Percentiles rank a stretch among this genome's conserved stretches.
These are phyloP conservation scores for Ctenopoma multispine DNA, from an alignment of 2,797 vertebrate genomes.

Conservation along the genomic window DNA sequence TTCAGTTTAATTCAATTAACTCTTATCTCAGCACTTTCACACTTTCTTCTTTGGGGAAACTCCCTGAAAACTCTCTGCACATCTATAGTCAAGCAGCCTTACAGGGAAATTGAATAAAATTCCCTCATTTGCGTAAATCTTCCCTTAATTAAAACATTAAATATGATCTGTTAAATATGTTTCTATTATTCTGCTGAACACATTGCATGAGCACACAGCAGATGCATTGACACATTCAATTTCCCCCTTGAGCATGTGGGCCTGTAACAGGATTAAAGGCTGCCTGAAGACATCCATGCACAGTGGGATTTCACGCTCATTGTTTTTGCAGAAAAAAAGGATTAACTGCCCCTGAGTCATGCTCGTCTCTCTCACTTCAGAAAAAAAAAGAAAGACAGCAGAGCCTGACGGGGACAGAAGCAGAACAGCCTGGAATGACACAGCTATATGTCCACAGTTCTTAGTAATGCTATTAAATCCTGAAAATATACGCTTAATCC, in stretches of 20 bases:
- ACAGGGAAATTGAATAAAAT: slow-evolving; percentile 46
- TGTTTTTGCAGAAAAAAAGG: slow-evolving; percentile 75
- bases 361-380: slow-evolving; percentile 20
- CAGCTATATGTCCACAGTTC: background rate
- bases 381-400: slow-evolving; percentile 21
- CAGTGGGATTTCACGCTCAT: slow-evolving; percentile 77
- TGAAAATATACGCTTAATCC: slow-evolving; percentile 2
- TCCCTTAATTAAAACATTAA: slow-evolving; percentile 79
- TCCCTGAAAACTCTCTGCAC: slow-evolving; percentile 50
- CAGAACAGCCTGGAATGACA: background rate
- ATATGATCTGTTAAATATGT: slow-evolving; percentile 48
- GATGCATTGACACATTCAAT: slow-evolving; percentile 29
- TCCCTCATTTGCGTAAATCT: slow-evolving; percentile 72
- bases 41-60: too few species aligned
- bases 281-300: slow-evolving; percentile 67
- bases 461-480: background rate
- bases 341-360: slow-evolving; percentile 55
- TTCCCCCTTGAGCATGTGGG: slow-evolving; percentile 47
- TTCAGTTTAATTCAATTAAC: slow-evolving; percentile 69
- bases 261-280: slow-evolving; percentile 74
- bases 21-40: slow-evolving; percentile 37
- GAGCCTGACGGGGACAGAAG: background rate
- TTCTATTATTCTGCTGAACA: slow-evolving; percentile 17
- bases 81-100: slow-evolving; percentile 42
- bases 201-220: slow-evolving; percentile 38